Percentiles rank a stretch among this genome's conserved stretches.
Conservation (phyloP, 2,888 invertebrate genomes). For the Trichacis sp. region DNA sequence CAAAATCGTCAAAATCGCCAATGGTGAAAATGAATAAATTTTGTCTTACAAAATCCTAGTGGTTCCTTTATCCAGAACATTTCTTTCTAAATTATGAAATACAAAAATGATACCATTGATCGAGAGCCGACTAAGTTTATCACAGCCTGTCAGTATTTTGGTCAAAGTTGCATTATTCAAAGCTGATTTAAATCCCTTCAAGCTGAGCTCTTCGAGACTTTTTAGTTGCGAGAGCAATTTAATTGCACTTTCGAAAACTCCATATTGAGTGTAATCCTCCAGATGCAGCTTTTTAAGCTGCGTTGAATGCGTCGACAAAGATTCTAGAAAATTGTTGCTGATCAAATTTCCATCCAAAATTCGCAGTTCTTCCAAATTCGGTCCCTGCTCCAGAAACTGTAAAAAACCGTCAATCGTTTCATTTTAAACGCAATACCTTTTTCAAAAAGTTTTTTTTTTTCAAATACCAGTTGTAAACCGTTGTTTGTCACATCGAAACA, state of each 20-base stretch:
- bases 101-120: conserved; percentile 27
- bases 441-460: too few relatives aligned
- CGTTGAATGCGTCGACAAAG: conserved; percentile 13
- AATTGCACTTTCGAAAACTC: conserved; percentile 15
- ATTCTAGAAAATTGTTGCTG: too few relatives aligned
- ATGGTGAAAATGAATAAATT: too few relatives aligned
- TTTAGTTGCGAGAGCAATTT: background rate
- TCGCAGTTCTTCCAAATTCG: conserved; percentile 25
- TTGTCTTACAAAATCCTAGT: too few relatives aligned
- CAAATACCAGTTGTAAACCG: too few relatives aligned
- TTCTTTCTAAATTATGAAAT: too few relatives aligned
- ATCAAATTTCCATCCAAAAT: too few relatives aligned
- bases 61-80: too few relatives aligned
- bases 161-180: conserved; percentile 22
- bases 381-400: conserved; percentile 18
- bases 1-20: too few relatives aligned
- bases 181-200: conserved; percentile 22
- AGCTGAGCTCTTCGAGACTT: conserved; percentile 21
- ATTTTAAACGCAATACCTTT: too few relatives aligned
- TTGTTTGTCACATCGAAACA: conserved; percentile 16
- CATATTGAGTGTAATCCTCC: conserved; percentile 17
- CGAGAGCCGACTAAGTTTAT: conserved; percentile 21
- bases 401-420: too few relatives aligned
- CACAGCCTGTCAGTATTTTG: conserved; percentile 19
- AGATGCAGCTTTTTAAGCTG: conserved; percentile 25